These are phyloP conservation scores for Heliconius ethilla DNA, from an alignment of 2,888 invertebrate species.

Conservation along the genomic window DNA sequence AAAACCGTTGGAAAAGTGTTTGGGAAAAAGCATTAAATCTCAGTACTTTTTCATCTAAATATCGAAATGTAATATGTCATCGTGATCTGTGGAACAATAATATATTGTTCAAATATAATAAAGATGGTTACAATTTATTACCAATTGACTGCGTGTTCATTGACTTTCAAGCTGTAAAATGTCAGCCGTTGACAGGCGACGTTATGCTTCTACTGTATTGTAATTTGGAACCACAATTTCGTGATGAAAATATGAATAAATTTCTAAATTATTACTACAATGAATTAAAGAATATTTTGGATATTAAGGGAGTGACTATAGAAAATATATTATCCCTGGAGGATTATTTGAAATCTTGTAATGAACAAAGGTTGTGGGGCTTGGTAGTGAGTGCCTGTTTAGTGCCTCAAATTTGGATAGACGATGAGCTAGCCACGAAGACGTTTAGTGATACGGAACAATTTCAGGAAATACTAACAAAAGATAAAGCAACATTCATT, in stretches of 20 bases:
- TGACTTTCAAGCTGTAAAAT: constrained; percentile 86
- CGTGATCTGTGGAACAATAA: constrained; percentile 85
- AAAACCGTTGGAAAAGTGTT: constrained; percentile 59
- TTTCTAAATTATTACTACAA: constrained; percentile 83
- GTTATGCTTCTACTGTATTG: constrained; percentile 81
- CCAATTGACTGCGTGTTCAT: constrained; percentile 84
- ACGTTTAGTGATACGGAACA: constrained; percentile 73
- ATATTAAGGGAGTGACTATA: constrained; percentile 62
- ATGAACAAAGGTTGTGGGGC: constrained; percentile 78
- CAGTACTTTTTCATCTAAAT: constrained; percentile 57
- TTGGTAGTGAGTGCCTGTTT: constrained; percentile 80
- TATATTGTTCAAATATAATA: constrained; percentile 78
- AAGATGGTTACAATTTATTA: constrained; percentile 50
- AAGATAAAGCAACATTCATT: constrained; percentile 80
- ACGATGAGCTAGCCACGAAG: constrained; percentile 72
- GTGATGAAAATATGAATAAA: constrained; percentile 72
- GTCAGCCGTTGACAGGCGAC: constrained; percentile 85
- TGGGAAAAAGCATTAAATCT: constrained; percentile 61
- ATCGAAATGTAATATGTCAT: constrained; percentile 81
- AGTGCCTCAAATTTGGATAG: constrained; percentile 78
- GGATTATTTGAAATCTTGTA: constrained; percentile 70
- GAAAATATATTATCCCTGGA: constrained; percentile 65
- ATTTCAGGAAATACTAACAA: constrained; percentile 80
- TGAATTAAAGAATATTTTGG: constrained; percentile 70
- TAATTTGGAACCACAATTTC: constrained; percentile 73